Percentiles rank a stretch among this genome's conserved stretches.
Evolutionary conservation across 2,113 vertebrate species (phyloP).

Genomic region (Dicentrarchus labrax): DNA sequence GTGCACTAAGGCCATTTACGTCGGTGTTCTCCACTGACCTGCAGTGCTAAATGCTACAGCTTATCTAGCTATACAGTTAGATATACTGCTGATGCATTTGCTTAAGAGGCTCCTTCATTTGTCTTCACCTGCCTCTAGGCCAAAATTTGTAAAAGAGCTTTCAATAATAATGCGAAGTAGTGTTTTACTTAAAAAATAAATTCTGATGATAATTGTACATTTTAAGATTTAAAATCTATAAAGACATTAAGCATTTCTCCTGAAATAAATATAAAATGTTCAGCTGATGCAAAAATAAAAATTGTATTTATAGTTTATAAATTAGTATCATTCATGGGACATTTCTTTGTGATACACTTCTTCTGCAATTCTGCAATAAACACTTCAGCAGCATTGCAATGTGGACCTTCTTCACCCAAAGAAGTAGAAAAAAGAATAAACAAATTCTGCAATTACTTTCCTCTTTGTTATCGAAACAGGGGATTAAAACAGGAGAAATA

Average conservation of each 20-base stretch:
- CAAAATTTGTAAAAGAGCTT: neutral
- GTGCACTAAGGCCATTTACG: constrained; percentile 40
- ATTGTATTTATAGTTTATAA: too few relatives aligned
- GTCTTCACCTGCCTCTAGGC: constrained; percentile 1
- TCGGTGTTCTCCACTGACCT: constrained; percentile 32
- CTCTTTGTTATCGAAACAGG: neutral
- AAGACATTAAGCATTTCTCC: neutral
- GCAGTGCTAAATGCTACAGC: constrained; percentile 21
- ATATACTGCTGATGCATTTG: constrained; percentile 12
- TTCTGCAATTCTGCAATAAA: neutral
- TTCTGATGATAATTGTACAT: neutral
- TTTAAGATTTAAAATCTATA: too few relatives aligned
- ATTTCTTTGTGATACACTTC: neutral
- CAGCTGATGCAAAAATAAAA: constrained; percentile 3
- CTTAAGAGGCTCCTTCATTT: constrained; percentile 7
- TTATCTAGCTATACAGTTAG: neutral
- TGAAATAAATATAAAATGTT: neutral
- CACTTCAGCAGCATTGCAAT: neutral
- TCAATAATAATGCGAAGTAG: constrained; percentile 5
- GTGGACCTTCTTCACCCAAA: neutral
- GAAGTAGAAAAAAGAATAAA: neutral
- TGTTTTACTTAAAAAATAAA: constrained; percentile 3
- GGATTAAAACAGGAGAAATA: neutral
- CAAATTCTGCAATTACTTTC: neutral
- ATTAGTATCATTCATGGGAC: too few relatives aligned